Conservation (phyloP, 2,797 vertebrate species). For the Heteromormyrus szaboi region DNA sequence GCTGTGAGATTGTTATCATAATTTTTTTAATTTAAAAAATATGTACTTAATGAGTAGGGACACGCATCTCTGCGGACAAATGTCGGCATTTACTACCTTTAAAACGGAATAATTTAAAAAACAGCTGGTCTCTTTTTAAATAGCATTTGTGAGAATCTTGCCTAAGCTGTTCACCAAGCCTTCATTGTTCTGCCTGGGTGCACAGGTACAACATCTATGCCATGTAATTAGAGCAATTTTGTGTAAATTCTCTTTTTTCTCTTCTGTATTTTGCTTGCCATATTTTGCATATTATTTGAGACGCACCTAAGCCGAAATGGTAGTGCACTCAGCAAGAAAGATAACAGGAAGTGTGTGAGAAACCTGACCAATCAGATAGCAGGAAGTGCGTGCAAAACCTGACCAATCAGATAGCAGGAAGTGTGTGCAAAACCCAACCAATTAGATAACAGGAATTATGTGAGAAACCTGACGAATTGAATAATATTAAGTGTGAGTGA, state of each 20-base stretch:
- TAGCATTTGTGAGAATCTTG: not conserved
- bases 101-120: not conserved
- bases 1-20: not conserved
- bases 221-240: not conserved
- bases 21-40: not conserved
- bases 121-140: not conserved
- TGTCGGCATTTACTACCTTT: not conserved
- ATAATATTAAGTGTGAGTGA: not conserved
- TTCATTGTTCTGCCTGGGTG: not conserved
- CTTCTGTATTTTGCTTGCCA: not conserved
- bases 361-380: not conserved
- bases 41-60: not conserved
- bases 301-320: not conserved
- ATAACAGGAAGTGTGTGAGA: not conserved
- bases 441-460: not conserved
- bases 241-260: not conserved
- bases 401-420: not conserved
- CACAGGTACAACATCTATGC: not conserved
- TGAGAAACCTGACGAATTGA: not conserved
- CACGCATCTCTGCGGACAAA: not conserved
- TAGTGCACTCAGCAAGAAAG: not conserved
- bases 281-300: not conserved
- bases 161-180: not conserved
- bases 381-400: not conserved
- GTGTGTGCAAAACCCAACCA: not conserved